A percentile compares a stretch with the other conserved stretches of the same genome.
Conservation (phyloP, 1,140 invertebrate species). For the Drosophila mayri region DNA sequence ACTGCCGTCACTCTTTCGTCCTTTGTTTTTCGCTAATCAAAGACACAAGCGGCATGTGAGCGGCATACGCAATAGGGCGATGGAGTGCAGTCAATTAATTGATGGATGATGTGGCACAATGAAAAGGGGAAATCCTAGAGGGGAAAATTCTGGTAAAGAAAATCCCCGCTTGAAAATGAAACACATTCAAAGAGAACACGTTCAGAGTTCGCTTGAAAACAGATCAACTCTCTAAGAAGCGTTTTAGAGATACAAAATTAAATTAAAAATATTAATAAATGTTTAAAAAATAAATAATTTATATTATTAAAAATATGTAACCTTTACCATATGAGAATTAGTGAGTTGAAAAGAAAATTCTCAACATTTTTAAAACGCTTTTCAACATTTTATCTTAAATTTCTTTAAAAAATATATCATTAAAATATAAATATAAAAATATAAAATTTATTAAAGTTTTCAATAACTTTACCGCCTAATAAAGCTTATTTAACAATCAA, state of each 20-base stretch:
- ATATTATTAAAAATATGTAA: not conserved
- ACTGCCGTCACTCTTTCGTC: conserved; percentile 56
- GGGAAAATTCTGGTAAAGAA: not conserved
- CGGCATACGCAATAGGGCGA: conserved; percentile 44
- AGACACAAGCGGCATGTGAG: conserved; percentile 53
- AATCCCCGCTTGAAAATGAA: not conserved
- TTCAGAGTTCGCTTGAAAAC: not conserved
- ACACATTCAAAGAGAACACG: not conserved
- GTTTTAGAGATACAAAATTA: not conserved
- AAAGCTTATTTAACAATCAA: not conserved
- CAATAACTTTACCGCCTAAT: too few species aligned
- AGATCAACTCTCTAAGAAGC: not conserved
- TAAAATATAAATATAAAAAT: too few species aligned
- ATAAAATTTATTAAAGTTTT: too few species aligned
- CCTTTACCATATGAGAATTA: not conserved
- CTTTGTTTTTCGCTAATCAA: conserved; percentile 74
- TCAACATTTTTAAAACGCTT: not conserved
- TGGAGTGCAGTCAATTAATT: conserved; percentile 61
- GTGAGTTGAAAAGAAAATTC: not conserved
- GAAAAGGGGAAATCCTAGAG: conserved; percentile 1
- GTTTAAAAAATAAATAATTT: not conserved
- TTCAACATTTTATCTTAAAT: not conserved
- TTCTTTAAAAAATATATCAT: too few species aligned
- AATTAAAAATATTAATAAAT: not conserved
- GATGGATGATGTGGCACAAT: conserved; percentile 59